A percentile compares a stretch with the other conserved stretches of the same genome.
phyloP scores from a whole-genome alignment of 1,140 invertebrate species.

The Caenorhabditis brenneri region DNA sequence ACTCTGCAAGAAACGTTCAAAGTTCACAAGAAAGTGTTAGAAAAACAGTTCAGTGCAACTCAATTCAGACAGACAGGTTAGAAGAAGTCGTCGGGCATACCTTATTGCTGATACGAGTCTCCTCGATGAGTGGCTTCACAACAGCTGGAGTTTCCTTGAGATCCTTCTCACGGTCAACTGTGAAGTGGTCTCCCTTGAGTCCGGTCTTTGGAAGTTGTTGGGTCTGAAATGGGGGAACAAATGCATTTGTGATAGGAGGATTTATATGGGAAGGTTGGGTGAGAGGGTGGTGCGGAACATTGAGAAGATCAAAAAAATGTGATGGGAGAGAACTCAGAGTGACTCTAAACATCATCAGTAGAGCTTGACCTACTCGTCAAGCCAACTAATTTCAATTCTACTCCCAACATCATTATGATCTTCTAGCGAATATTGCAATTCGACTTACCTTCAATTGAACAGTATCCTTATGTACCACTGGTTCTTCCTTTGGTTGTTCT shows the following conservation, averaged over 20 bases:
- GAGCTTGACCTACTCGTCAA: no score
- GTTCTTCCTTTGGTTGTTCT: conserved; percentile 59
- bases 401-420: no score
- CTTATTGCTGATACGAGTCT: conserved; percentile 63
- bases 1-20: conserved; percentile 12
- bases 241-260: background rate
- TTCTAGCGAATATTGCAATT: no score
- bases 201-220: conserved; percentile 53
- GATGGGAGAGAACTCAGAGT: background rate
- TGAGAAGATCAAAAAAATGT: background rate
- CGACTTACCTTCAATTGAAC: conserved; percentile 60
- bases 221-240: conserved; percentile 25
- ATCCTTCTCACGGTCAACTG: conserved; percentile 56
- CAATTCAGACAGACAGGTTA: background rate
- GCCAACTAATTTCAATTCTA: no score
- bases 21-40: background rate
- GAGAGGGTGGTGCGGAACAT: background rate
- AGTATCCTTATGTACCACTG: conserved; percentile 66
- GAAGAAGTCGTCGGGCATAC: conserved; percentile 47
- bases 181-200: conserved; percentile 58
- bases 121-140: conserved; percentile 63
- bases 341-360: no score
- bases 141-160: conserved; percentile 66
- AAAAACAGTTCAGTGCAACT: background rate
- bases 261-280: no score